phyloP scores from a whole-genome alignment of 2,888 invertebrate genomes.

The Drosophila niveifrons region DNA sequence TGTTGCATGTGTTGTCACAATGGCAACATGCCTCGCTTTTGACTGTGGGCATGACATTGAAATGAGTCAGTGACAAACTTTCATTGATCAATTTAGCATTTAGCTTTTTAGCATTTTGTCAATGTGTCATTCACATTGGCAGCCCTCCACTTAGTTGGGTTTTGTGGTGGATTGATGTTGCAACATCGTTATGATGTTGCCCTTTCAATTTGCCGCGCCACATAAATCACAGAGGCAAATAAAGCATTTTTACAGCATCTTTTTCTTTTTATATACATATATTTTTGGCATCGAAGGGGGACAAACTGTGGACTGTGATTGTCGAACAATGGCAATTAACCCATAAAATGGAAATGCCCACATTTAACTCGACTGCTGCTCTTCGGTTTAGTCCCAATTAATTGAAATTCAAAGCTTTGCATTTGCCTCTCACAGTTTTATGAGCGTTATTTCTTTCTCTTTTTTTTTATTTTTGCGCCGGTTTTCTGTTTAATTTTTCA shows the following conservation, averaged over 20 bases:
- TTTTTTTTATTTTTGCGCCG: constrained; percentile 35
- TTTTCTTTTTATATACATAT: constrained; percentile 15
- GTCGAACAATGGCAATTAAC: constrained; percentile 78
- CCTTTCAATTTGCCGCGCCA: constrained; percentile 53
- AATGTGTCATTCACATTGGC: constrained; percentile 56
- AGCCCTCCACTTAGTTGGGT: not conserved
- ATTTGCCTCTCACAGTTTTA: constrained; percentile 67
- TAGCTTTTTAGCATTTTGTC: constrained; percentile 72
- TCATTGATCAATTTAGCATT: constrained; percentile 74
- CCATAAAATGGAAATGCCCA: constrained; percentile 76
- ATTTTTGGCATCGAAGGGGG: constrained; percentile 50
- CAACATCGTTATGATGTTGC: constrained; percentile 23
- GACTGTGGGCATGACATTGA: constrained; percentile 10
- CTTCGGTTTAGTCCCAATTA: constrained; percentile 57
- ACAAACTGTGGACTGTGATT: constrained; percentile 54
- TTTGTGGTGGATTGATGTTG: constrained; percentile 12
- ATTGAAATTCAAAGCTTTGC: constrained; percentile 76
- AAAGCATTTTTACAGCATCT: constrained; percentile 58
- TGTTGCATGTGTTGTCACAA: not conserved
- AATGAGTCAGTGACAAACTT: constrained; percentile 39
- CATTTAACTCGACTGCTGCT: constrained; percentile 49
- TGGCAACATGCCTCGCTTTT: not conserved
- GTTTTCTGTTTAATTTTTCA: constrained; percentile 72
- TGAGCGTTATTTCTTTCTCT: constrained; percentile 38
- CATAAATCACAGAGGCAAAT: constrained; percentile 70